phyloP scores from a whole-genome alignment of 2,113 vertebrate species.

The Lamprotornis superbus region DNA sequence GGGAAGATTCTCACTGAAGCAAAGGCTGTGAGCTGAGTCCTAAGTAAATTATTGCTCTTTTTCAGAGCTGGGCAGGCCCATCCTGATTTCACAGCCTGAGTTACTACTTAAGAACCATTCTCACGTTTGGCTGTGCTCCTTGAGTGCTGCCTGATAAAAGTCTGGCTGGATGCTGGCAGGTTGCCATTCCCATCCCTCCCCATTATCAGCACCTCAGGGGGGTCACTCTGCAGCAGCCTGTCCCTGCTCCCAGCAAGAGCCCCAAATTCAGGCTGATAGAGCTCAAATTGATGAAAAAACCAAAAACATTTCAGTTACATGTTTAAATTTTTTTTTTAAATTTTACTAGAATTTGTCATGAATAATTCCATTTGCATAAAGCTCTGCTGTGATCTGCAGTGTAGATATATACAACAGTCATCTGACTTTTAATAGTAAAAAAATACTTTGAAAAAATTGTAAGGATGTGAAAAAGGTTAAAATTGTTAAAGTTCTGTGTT shows the following conservation, averaged over 20 bases:
- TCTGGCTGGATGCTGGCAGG: constrained; percentile 70
- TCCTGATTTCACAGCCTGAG: neutral
- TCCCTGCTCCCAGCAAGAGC: constrained; percentile 73
- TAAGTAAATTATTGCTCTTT: neutral
- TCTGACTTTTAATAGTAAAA: neutral
- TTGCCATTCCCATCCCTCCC: constrained; percentile 78
- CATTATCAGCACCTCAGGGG: constrained; percentile 70
- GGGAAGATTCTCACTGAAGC: neutral
- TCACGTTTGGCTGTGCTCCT: constrained; percentile 65
- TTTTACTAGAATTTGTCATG: neutral
- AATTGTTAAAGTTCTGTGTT: neutral
- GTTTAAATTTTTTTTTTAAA: neutral
- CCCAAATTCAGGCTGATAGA: constrained; percentile 67
- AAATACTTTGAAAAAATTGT: neutral
- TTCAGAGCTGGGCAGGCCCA: neutral
- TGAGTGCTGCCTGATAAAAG: constrained; percentile 75
- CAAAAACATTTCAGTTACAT: too few relatives aligned
- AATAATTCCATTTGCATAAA: neutral
- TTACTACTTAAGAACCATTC: neutral
- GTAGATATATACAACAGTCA: neutral
- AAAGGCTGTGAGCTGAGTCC: neutral
- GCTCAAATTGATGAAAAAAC: neutral
- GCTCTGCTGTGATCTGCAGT: neutral
- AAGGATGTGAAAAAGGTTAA: neutral
- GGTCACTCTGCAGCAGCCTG: constrained; percentile 70